Evolutionary conservation across 2,797 vertebrate species (phyloP).

Genomic region (Lepidocolaptes lacrymiger): DNA sequence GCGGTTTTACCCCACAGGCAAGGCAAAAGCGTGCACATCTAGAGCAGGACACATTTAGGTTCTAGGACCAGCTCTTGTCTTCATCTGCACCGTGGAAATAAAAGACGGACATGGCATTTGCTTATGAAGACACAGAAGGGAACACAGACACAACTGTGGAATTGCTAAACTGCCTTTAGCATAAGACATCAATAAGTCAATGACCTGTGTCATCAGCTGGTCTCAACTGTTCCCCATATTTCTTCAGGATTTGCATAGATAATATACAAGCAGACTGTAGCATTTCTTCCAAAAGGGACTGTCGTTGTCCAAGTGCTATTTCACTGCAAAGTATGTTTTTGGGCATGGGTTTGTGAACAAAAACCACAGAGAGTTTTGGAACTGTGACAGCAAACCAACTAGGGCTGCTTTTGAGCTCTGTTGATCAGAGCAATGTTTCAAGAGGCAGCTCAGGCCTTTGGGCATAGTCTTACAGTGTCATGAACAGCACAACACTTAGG

Average conservation of each 20-base stretch:
- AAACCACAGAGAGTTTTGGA: not conserved
- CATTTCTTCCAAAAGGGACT: not conserved
- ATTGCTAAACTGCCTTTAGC: not conserved
- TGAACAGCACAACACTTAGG: not conserved
- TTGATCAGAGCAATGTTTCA: not conserved
- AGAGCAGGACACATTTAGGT: not conserved
- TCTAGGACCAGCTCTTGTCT: not conserved
- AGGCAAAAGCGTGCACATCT: not conserved
- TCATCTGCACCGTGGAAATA: not conserved
- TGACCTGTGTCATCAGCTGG: not conserved
- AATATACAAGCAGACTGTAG: not conserved
- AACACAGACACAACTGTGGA: not conserved
- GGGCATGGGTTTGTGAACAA: not conserved
- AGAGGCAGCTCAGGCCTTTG: too few relatives aligned
- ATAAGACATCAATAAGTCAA: not conserved
- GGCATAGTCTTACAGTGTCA: not conserved
- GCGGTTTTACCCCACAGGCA: not conserved
- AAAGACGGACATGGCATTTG: not conserved
- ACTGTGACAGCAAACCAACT: not conserved
- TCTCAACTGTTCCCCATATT: accelerated
- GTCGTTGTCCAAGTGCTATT: not conserved
- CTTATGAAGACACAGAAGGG: not conserved
- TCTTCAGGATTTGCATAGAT: not conserved
- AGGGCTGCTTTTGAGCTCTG: not conserved
- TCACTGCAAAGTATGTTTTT: not conserved